Evolutionary conservation across 1,140 invertebrate genomes (phyloP).

Genomic region (Augochlora pura): DNA sequence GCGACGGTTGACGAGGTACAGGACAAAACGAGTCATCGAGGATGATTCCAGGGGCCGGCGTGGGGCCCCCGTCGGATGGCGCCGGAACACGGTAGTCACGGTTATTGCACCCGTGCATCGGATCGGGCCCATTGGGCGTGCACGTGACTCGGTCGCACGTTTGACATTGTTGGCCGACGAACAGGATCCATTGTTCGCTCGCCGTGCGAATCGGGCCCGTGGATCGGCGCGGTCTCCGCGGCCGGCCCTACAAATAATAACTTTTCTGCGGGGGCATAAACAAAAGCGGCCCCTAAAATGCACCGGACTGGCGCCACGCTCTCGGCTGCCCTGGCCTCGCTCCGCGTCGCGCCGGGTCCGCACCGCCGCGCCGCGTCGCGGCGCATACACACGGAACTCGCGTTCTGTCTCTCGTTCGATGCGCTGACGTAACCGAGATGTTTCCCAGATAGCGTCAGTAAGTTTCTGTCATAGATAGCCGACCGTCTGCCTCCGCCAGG

Average conservation of each 20-base stretch:
- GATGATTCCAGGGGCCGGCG: not conserved
- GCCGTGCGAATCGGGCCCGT: slow-evolving; percentile 60
- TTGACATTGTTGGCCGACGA: slow-evolving; percentile 68
- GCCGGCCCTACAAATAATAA: slow-evolving; percentile 53
- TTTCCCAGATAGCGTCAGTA: slow-evolving; percentile 15
- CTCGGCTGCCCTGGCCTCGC: too few relatives aligned
- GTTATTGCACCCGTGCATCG: slow-evolving; percentile 57
- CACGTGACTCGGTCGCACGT: slow-evolving; percentile 61
- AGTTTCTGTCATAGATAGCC: slow-evolving; percentile 18
- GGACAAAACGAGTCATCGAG: not conserved
- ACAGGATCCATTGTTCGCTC: slow-evolving; percentile 66
- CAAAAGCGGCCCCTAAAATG: slow-evolving; percentile 48
- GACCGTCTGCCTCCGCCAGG: not conserved
- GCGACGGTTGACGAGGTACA: not conserved
- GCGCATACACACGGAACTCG: not conserved
- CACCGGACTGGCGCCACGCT: slow-evolving; percentile 38
- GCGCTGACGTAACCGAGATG: slow-evolving; percentile 41
- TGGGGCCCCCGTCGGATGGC: slow-evolving; percentile 43
- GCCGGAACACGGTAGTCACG: slow-evolving; percentile 71
- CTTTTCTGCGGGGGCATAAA: slow-evolving; percentile 60
- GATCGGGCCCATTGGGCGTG: slow-evolving; percentile 45
- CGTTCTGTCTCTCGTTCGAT: slow-evolving; percentile 4
- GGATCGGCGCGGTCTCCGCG: not conserved
- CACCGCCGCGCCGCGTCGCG: too few relatives aligned
- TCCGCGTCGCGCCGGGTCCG: not conserved